Conservation (phyloP, 2,888 invertebrate genomes). For the Sminthurinus aureus region DNA sequence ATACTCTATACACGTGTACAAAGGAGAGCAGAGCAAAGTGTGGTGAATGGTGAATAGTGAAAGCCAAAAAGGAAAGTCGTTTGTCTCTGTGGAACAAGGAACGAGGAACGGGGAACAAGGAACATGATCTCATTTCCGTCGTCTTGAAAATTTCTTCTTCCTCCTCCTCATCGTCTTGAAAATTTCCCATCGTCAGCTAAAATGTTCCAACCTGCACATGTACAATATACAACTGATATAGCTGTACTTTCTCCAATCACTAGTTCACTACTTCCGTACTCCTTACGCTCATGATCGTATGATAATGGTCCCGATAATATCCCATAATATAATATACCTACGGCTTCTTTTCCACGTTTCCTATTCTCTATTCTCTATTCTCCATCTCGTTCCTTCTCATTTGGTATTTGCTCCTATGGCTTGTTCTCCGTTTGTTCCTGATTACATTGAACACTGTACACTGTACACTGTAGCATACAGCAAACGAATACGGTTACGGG, state of each 20-base stretch:
- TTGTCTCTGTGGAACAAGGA: neutral
- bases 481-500: too few relatives aligned
- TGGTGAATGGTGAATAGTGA: neutral
- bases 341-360: too few relatives aligned
- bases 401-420: too few relatives aligned
- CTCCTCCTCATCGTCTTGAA: neutral
- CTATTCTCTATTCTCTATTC: too few relatives aligned
- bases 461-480: too few relatives aligned
- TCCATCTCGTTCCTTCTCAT: too few relatives aligned
- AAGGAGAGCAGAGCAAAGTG: neutral
- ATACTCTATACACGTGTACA: too few relatives aligned
- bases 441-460: too few relatives aligned
- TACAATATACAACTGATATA: neutral
- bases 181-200: neutral
- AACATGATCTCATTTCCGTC: neutral
- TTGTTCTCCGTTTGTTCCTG: too few relatives aligned
- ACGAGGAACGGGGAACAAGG: neutral
- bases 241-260: neutral
- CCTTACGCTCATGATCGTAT: neutral
- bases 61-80: neutral
- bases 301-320: too few relatives aligned
- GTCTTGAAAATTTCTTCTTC: too few relatives aligned
- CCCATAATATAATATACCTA: too few relatives aligned
- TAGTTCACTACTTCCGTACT: neutral
- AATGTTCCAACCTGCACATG: neutral